phyloP scores from a whole-genome alignment of 2,113 vertebrate genomes.

The Accipiter virgatus region DNA sequence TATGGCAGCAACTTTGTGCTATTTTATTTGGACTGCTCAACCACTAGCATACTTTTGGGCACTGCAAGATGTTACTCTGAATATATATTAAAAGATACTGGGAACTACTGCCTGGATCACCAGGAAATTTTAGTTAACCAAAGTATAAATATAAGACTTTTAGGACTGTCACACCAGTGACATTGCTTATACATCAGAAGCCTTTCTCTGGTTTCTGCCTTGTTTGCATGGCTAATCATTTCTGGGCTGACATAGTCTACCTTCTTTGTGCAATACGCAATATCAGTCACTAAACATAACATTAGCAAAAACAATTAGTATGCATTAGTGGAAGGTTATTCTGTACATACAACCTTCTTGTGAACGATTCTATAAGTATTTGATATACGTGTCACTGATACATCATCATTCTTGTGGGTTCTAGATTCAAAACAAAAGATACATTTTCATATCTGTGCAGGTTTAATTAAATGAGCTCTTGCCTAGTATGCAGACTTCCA shows the following conservation, averaged over 20 bases:
- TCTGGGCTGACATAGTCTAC: background rate
- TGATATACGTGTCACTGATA: rapidly evolving
- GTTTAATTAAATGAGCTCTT: background rate
- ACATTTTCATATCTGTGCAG: background rate
- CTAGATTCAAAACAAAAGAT: background rate
- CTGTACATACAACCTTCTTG: background rate
- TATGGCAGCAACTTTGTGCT: background rate
- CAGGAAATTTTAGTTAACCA: background rate
- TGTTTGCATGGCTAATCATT: background rate
- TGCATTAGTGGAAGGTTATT: background rate
- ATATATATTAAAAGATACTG: background rate
- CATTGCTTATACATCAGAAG: background rate
- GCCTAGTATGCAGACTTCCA: background rate
- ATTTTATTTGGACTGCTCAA: background rate
- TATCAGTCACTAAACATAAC: background rate
- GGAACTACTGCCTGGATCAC: background rate
- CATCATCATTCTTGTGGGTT: background rate
- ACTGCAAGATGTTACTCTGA: background rate
- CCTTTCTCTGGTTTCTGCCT: background rate
- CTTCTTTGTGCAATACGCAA: background rate
- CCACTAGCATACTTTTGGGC: background rate
- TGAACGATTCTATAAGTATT: background rate
- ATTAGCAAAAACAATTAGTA: background rate
- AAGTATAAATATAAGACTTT: background rate
- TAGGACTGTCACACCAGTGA: background rate